These are phyloP conservation scores for mouse (Mus musculus) DNA, from an alignment of 2,113 vertebrate species.

Conservation along the genomic window GRCm39 chr3:67108501-67109000, in stretches of 20 bases:
- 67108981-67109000: constrained; percentile 47
- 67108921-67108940: constrained; percentile 23
- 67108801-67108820: not conserved
- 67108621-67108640: not conserved
- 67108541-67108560: constrained; percentile 2
- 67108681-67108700: not conserved
- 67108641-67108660: not conserved
- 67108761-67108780: not conserved
- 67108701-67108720: not conserved
- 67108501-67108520: constrained; percentile 29
- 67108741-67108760: not conserved
- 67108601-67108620: not conserved
- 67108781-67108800: not conserved
- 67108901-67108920: not conserved
- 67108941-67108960: constrained; percentile 6
- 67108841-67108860: not conserved
- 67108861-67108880: not conserved
- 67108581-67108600: not conserved
- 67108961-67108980: constrained; percentile 49
- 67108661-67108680: not conserved
- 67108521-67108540: not conserved
- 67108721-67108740: not conserved
- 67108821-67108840: not conserved
- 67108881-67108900: not conserved
- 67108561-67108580: not conserved